Conservation (phyloP, 1,140 invertebrate genomes). For the Leptinotarsa lineolata region DNA sequence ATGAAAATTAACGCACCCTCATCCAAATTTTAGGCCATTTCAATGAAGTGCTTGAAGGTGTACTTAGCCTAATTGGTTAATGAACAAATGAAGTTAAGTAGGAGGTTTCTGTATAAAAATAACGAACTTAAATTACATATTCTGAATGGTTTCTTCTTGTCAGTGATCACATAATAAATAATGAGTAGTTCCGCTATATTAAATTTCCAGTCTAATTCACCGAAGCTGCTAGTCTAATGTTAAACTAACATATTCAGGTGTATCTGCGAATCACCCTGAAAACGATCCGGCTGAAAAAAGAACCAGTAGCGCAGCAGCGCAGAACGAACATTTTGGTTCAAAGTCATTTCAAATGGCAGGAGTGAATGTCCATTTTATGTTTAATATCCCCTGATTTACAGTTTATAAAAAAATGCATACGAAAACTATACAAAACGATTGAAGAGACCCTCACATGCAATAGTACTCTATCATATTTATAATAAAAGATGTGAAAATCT, state of each 20-base stretch:
- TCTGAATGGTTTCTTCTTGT: background rate
- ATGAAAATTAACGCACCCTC: background rate
- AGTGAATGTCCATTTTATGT: background rate
- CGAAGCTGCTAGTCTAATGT: constrained; percentile 46
- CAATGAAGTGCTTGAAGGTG: background rate
- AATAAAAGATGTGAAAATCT: constrained; percentile 43
- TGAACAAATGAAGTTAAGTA: background rate
- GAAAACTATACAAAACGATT: constrained; percentile 46
- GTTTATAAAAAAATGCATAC: constrained; percentile 41
- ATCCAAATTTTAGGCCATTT: background rate
- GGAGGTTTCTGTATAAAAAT: constrained; percentile 39
- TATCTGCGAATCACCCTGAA: constrained; percentile 27
- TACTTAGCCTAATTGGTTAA: background rate
- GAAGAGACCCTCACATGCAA: constrained; percentile 44
- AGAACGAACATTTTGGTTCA: background rate
- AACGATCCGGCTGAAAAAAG: constrained; percentile 30
- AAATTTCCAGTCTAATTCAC: constrained; percentile 45
- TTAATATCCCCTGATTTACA: constrained; percentile 30
- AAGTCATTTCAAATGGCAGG: background rate
- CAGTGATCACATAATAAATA: background rate
- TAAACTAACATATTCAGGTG: background rate
- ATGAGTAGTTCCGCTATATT: constrained; percentile 23
- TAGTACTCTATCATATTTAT: constrained; percentile 47
- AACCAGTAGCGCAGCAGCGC: constrained; percentile 1
- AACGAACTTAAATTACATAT: constrained; percentile 36